These are phyloP conservation scores for Stomorhina lunata DNA, from an alignment of 2,888 invertebrate species.

Conservation along the genomic window DNA sequence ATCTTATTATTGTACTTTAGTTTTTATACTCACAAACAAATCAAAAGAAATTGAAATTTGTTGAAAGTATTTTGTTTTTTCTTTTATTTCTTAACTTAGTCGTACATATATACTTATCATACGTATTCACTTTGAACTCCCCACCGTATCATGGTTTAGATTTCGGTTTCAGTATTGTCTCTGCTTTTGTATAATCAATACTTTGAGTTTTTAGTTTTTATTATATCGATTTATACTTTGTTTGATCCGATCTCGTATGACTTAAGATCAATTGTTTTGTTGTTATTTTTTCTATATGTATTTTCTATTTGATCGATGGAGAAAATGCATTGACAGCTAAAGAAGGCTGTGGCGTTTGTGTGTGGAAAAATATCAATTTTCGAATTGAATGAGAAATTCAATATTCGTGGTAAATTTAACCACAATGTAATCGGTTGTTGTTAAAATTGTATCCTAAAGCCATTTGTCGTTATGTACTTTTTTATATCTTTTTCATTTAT, in stretches of 20 bases:
- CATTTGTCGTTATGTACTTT: constrained; percentile 39
- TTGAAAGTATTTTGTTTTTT: constrained; percentile 21
- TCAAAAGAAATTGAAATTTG: constrained; percentile 50
- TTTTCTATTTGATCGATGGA: constrained; percentile 2
- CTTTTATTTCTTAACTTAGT: background rate
- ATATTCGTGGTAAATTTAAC: constrained; percentile 58
- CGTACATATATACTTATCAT: background rate
- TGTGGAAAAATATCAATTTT: constrained; percentile 57
- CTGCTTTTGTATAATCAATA: background rate
- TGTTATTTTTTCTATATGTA: background rate
- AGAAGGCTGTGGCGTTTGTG: background rate
- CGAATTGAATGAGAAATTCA: constrained; percentile 42
- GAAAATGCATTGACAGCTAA: constrained; percentile 27
- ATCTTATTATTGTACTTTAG: background rate
- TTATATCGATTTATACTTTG: background rate
- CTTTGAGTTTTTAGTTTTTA: too few relatives aligned
- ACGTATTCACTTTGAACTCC: background rate
- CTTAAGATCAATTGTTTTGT: constrained; percentile 26
- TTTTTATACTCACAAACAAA: constrained; percentile 11
- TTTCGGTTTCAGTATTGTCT: background rate
- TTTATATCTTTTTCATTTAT: background rate
- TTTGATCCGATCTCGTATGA: constrained; percentile 28
- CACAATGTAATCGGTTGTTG: constrained; percentile 35
- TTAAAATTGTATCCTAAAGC: constrained; percentile 34
- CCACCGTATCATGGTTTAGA: background rate